A percentile compares a stretch with the other conserved stretches of the same genome.
Evolutionary conservation across 2,888 invertebrate species (phyloP).

Genomic region (Leptopilina myrica): DNA sequence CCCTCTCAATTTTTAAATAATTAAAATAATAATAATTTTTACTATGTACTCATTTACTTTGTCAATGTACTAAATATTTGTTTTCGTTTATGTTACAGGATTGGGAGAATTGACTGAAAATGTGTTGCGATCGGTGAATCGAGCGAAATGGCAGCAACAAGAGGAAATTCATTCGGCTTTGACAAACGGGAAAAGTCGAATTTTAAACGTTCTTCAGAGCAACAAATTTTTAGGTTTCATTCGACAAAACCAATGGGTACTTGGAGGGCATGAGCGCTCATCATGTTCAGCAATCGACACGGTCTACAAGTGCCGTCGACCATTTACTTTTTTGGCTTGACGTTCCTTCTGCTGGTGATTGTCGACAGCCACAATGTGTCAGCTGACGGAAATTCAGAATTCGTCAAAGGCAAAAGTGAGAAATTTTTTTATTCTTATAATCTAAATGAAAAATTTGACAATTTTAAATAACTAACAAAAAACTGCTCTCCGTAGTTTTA

Average conservation of each 20-base stretch:
- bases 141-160: constrained; percentile 64
- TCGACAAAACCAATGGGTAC: constrained; percentile 66
- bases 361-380: constrained; percentile 66
- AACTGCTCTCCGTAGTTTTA: too few species aligned
- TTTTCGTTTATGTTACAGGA: constrained; percentile 57
- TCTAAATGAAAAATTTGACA: background rate
- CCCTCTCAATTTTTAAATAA: background rate
- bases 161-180: constrained; percentile 51
- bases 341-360: constrained; percentile 63
- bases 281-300: constrained; percentile 73
- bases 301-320: constrained; percentile 70
- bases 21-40: background rate
- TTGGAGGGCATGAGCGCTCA: constrained; percentile 74
- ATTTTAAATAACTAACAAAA: too few species aligned
- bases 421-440: constrained; percentile 59
- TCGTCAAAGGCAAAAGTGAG: constrained; percentile 90
- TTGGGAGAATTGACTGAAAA: constrained; percentile 55
- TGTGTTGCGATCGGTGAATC: constrained; percentile 64
- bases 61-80: too few species aligned
- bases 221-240: constrained; percentile 46
- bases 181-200: constrained; percentile 48
- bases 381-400: constrained; percentile 80
- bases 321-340: constrained; percentile 63
- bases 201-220: constrained; percentile 45
- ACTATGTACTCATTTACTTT: background rate